These are phyloP conservation scores for Anadara kagoshimensis DNA, from an alignment of 1,140 invertebrate genomes.

Conservation along the genomic window DNA sequence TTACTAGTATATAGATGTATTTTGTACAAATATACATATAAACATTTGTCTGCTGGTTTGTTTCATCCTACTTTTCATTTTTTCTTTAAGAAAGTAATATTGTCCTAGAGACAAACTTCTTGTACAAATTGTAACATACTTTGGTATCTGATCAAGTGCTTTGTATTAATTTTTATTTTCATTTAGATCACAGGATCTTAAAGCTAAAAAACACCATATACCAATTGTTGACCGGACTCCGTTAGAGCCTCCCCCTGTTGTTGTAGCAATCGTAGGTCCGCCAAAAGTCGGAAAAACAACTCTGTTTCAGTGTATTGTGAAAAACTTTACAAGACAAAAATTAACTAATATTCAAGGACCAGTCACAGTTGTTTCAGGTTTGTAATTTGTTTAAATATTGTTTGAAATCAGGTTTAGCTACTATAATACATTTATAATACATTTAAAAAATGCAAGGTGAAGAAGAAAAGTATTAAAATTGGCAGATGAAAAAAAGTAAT, in stretches of 20 bases:
- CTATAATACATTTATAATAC: too few relatives aligned
- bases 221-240: conserved; percentile 95
- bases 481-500: too few relatives aligned
- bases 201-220: conserved; percentile 95
- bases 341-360: conserved; percentile 93
- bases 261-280: conserved; percentile 97
- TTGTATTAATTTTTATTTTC: conserved; percentile 31
- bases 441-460: too few relatives aligned
- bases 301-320: conserved; percentile 92
- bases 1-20: too few relatives aligned
- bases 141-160: neutral
- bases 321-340: conserved; percentile 92
- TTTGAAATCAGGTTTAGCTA: too few relatives aligned
- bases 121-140: neutral
- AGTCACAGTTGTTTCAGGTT: conserved; percentile 88
- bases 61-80: neutral
- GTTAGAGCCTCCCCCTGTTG: conserved; percentile 90
- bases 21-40: too few relatives aligned
- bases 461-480: too few relatives aligned
- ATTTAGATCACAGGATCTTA: conserved; percentile 89
- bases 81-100: neutral
- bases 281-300: conserved; percentile 98
- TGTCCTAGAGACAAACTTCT: too few relatives aligned
- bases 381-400: conserved; percentile 11
- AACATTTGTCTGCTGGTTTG: neutral